Base-by-base conservation (phyloP, 2,888 invertebrate genomes). In the Dasysyrphus tricinctus region DNA sequence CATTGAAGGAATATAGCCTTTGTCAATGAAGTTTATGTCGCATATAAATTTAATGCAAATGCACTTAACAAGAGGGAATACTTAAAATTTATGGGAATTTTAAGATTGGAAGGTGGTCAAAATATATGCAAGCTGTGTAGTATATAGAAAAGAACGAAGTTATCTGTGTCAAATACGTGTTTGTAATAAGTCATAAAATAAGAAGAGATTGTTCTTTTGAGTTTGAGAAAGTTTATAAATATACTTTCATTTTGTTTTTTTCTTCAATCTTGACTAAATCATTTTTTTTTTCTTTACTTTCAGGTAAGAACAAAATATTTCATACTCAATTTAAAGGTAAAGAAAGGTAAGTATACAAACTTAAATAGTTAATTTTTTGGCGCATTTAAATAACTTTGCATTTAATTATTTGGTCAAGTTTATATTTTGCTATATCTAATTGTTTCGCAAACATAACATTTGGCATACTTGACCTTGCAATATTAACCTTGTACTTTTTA, bases 281-380 rank as follows among this genome's bases (percentile, higher is more conserved):
- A 34, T 32, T 14, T 39, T 54, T 37, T 44, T 67, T 59, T 69
- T 54, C 61, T 65, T 16, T 73, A 16, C 1, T 80, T 80, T 57
- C 79, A 80, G 79, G 79, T 80, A 73, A 73, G 79, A 47, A 19
- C 16, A 16, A 1, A 42, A 5, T n/a, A 19, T 39, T 69, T 42
- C 16, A 19, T 3, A 5, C 4, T n/a, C n/a, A n/a, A n/a, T n/a
- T n/a, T n/a, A n/a, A n/a, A n/a, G n/a, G n/a, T n/a, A n/a, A n/a
- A n/a, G n/a, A n/a, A n/a, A n/a, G n/a, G n/a, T n/a, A n/a, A n/a
- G n/a, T n/a, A n/a, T n/a, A n/a, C n/a, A n/a, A n/a, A n/a, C n/a
- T n/a, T n/a, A n/a, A n/a, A n/a, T n/a, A n/a, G n/a, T n/a, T n/a
- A n/a, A n/a, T n/a, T n/a, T n/a, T n/a, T n/a, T n/a, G n/a, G n/a